Percentiles rank a stretch among this genome's conserved stretches.
Evolutionary conservation across 2,888 invertebrate species (phyloP).

Genomic region (Cacoxenus indagator): DNA sequence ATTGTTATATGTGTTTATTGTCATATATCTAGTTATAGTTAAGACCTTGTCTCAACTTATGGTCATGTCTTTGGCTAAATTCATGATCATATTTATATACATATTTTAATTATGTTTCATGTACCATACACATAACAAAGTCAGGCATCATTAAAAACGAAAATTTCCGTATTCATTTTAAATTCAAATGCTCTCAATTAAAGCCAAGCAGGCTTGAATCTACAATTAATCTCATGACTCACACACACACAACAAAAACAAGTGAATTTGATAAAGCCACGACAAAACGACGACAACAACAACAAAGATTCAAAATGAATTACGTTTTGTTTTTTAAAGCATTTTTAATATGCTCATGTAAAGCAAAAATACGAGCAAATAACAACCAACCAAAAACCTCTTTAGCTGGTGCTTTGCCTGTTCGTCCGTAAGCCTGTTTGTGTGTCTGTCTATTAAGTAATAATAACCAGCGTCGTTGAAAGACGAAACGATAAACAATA

Average conservation of each 20-base stretch:
- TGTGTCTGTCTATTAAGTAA: not conserved
- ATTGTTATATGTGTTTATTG: no score
- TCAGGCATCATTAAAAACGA: not conserved
- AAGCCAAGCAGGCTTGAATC: slow-evolving; percentile 15
- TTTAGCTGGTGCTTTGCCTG: no score
- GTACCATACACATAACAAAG: not conserved
- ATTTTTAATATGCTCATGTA: not conserved
- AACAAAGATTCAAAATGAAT: not conserved
- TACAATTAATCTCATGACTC: slow-evolving; percentile 32
- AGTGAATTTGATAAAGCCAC: not conserved
- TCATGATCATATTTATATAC: no score
- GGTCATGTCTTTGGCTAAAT: no score
- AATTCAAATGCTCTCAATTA: not conserved
- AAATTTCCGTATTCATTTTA: not conserved
- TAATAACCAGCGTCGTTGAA: not conserved
- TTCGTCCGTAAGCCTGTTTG: not conserved
- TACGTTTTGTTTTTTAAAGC: not conserved
- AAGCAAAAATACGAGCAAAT: not conserved
- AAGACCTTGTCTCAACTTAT: no score
- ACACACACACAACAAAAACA: not conserved
- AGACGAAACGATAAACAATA: not conserved
- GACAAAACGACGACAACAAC: no score
- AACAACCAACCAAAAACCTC: not conserved
- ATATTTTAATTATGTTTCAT: not conserved
- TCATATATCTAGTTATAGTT: no score